phyloP scores from a whole-genome alignment of 2,113 vertebrate genomes.

The Ceyx margarethae region DNA sequence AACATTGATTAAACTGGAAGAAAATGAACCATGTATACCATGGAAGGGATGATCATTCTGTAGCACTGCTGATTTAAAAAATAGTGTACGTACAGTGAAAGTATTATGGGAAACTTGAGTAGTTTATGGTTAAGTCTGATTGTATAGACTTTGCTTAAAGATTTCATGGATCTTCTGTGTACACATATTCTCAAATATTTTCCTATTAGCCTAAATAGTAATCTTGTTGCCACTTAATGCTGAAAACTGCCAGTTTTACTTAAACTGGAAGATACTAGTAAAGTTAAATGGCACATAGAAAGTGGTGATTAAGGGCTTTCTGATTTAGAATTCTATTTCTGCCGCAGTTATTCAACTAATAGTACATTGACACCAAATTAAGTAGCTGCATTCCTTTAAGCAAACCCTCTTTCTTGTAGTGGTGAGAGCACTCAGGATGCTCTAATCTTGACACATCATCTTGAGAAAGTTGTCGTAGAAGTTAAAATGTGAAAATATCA shows the following conservation, averaged over 20 bases:
- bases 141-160: neutral
- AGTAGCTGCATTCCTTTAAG: neutral
- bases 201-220: neutral
- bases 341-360: neutral
- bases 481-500: neutral
- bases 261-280: neutral
- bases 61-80: neutral
- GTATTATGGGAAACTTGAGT: neutral
- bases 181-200: neutral
- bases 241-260: neutral
- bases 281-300: neutral
- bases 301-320: constrained; percentile 20
- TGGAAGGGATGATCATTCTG: neutral
- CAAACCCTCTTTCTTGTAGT: neutral
- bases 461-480: neutral
- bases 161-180: neutral
- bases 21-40: neutral
- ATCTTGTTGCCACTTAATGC: neutral
- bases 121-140: neutral
- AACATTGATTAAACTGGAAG: neutral
- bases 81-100: neutral
- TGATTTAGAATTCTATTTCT: neutral
- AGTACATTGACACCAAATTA: neutral
- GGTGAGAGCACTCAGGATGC: neutral
- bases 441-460: neutral